These are phyloP conservation scores for Agrypnus murinus DNA, from an alignment of 2,888 invertebrate genomes.

Conservation along the genomic window DNA sequence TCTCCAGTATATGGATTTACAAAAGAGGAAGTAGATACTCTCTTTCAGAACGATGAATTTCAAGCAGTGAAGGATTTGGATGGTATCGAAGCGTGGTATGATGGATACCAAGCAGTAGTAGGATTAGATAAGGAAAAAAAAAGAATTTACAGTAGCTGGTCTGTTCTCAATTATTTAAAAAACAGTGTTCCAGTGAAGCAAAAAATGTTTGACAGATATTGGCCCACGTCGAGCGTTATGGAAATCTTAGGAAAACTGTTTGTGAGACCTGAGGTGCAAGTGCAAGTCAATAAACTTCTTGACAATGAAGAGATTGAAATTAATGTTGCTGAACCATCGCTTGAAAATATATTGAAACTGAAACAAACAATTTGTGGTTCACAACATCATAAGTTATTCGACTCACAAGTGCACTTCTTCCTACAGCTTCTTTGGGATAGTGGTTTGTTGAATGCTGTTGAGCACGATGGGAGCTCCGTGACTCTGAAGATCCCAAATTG, in stretches of 20 bases:
- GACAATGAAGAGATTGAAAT: neutral
- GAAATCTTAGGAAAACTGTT: conserved; percentile 1
- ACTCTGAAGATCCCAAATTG: neutral
- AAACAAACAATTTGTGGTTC: neutral
- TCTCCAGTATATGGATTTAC: conserved; percentile 3
- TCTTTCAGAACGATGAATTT: too few species aligned
- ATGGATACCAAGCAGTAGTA: neutral
- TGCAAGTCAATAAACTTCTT: neutral
- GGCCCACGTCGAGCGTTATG: neutral
- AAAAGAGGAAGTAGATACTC: too few species aligned
- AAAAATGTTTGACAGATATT: conserved; percentile 3
- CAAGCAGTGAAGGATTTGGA: too few species aligned
- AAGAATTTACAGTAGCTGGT: neutral
- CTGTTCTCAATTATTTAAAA: neutral
- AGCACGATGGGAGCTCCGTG: neutral
- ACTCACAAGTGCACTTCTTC: neutral
- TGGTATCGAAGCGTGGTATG: too few species aligned
- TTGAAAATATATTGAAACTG: neutral
- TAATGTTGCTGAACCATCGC: neutral
- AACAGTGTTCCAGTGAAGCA: neutral
- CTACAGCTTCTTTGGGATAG: neutral
- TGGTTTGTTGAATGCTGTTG: conserved; percentile 11
- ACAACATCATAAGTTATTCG: neutral
- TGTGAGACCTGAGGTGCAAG: neutral
- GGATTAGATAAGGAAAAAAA: neutral